Conservation (phyloP, 1,140 invertebrate species). For the Drosophila pallidifrons region DNA sequence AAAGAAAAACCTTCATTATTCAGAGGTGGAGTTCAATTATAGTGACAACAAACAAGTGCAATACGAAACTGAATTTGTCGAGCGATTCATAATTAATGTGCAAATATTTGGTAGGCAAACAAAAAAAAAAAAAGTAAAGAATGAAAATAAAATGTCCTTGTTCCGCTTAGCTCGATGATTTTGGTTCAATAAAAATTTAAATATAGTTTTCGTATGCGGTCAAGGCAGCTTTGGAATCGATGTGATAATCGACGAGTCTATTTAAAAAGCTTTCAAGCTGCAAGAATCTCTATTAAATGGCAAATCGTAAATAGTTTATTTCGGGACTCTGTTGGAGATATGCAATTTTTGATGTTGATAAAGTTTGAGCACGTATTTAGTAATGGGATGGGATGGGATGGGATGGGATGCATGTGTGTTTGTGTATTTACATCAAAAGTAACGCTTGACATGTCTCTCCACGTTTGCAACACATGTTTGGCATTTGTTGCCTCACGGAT, state of each 20-base stretch:
- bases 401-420: not conserved
- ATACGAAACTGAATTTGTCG: too few relatives aligned
- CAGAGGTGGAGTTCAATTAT: not conserved
- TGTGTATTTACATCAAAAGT: conserved; percentile 24
- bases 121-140: not conserved
- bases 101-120: not conserved
- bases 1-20: not conserved
- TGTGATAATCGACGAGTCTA: not conserved
- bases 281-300: too few relatives aligned
- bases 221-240: not conserved
- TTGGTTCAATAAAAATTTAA: not conserved
- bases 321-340: too few relatives aligned
- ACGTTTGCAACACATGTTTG: conserved; percentile 73
- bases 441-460: conserved; percentile 55
- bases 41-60: not conserved
- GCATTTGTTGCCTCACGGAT: conserved; percentile 63
- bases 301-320: too few relatives aligned
- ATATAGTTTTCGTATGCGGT: not conserved
- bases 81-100: conserved; percentile 3
- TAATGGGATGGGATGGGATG: too few relatives aligned
- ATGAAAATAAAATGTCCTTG: not conserved
- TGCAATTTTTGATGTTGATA: too few relatives aligned
- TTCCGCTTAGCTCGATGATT: not conserved
- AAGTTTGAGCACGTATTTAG: too few relatives aligned
- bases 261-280: not conserved